These are phyloP conservation scores for Zygaena filipendulae DNA, from an alignment of 2,888 invertebrate species.

Conservation along the genomic window DNA sequence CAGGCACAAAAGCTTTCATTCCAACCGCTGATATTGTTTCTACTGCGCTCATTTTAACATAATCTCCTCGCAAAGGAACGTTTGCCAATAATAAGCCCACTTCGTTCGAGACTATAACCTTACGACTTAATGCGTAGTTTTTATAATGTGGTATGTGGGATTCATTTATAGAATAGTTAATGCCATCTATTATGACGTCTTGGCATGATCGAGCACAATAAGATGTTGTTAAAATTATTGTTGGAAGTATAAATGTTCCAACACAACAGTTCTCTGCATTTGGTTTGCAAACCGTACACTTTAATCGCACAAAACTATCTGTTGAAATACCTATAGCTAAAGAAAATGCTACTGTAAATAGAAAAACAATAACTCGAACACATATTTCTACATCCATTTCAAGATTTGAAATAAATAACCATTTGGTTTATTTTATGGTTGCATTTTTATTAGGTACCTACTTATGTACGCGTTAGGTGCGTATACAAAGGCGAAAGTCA, in stretches of 20 bases:
- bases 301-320: conserved; percentile 24
- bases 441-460: no score
- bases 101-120: conserved; percentile 14
- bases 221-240: conserved; percentile 29
- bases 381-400: no score
- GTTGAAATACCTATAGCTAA: conserved; percentile 17
- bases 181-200: conserved; percentile 14
- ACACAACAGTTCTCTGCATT: conserved; percentile 24
- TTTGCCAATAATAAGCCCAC: conserved; percentile 19
- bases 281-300: conserved; percentile 21
- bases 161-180: conserved; percentile 14
- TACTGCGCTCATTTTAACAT: conserved; percentile 23
- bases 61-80: conserved; percentile 6
- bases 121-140: conserved; percentile 13
- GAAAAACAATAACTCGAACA: no score
- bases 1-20: conserved; percentile 24
- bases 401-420: no score
- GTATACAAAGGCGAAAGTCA: no score
- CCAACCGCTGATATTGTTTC: conserved; percentile 23
- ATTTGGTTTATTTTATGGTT: no score
- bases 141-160: conserved; percentile 15
- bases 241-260: conserved; percentile 28
- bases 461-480: no score
- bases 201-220: conserved; percentile 33
- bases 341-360: no score